Evolutionary conservation across 2,113 vertebrate genomes (phyloP).

Genomic region (Lota lota): DNA sequence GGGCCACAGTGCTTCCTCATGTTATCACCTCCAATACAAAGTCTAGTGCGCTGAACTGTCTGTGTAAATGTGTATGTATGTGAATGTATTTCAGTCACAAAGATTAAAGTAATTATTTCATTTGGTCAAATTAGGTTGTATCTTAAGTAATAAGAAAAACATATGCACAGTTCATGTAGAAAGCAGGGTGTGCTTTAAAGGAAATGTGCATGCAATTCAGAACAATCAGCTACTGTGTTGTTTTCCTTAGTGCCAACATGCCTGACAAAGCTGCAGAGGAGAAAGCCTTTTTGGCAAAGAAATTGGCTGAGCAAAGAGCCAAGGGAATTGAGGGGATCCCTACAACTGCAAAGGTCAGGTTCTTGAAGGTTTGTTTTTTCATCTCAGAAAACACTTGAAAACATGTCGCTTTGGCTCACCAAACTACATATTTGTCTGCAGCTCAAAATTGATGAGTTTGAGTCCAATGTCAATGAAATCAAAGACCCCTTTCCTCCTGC

Average conservation of each 20-base stretch:
- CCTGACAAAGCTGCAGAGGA: slow-evolving; percentile 86
- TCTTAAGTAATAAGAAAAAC: too few species aligned
- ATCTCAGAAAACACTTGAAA: not conserved
- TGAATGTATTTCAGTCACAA: too few species aligned
- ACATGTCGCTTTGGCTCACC: not conserved
- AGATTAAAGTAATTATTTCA: too few species aligned
- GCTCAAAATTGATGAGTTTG: slow-evolving; percentile 93
- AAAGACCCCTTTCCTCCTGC: slow-evolving; percentile 94
- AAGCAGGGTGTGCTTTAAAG: too few species aligned
- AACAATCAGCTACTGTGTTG: not conserved
- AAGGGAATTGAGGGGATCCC: slow-evolving; percentile 85
- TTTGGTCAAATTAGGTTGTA: too few species aligned
- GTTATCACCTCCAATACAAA: too few species aligned
- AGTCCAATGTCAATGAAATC: slow-evolving; percentile 90
- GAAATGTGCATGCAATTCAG: too few species aligned
- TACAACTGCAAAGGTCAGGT: slow-evolving; percentile 87
- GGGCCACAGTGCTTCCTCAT: too few species aligned
- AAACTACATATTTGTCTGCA: slow-evolving; percentile 54
- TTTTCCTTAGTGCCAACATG: slow-evolving; percentile 68
- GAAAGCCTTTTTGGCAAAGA: slow-evolving; percentile 79
- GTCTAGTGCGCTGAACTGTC: too few species aligned
- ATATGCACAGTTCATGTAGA: too few species aligned
- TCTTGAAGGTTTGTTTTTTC: not conserved
- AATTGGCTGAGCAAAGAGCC: slow-evolving; percentile 82
- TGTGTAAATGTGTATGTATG: too few species aligned